Base-by-base conservation (phyloP, 2,797 vertebrate genomes). In the Alosa sapidissima region DNA sequence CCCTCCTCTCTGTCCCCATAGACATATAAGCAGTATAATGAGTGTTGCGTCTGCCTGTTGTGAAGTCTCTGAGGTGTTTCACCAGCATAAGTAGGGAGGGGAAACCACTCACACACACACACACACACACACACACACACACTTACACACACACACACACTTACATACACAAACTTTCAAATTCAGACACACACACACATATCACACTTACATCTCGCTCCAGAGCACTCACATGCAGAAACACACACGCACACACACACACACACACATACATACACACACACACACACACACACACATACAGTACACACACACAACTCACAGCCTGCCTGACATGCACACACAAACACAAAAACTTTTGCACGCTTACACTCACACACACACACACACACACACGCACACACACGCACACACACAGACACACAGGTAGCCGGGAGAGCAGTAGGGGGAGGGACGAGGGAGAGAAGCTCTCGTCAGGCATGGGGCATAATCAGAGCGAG, bases 401-500 rank as follows among this genome's bases (percentile, higher is more conserved):
- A 24, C 24, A 48, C 24, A 62, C 48, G 51, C 52, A 36, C 78
- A 88, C 82, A 81, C 83, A 84, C 19, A 78, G 16, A 78, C 1
- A 47, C 5, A 19, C 41, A 47, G 72, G 41, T 28, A 72, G 68
- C 68, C 86, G 89, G 83, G 86, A 86, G 84, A 81, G 72, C 48
- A 86, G 81, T 65, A 78, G 81, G 87, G 84, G 88, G 81, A 84
- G 85, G 88, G 87, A 89, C 81, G 62, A 84, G 85, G 88, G 87
- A 89, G 82, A 58, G 85, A 81, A 33, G 9, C 28, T 72, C 36
- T 72, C 36, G 68, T 72, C 68, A 36, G 28, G 68, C 36, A 33
- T 72, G 68, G 68, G 72, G 91, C 91, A 94, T 95, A 94, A 95
- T 95, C 94, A 95, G 93, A 93, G 93, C 90, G 88, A 92, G 93